phyloP scores from a whole-genome alignment of 2,797 vertebrate genomes.

The Notolabrus celidotus region DNA sequence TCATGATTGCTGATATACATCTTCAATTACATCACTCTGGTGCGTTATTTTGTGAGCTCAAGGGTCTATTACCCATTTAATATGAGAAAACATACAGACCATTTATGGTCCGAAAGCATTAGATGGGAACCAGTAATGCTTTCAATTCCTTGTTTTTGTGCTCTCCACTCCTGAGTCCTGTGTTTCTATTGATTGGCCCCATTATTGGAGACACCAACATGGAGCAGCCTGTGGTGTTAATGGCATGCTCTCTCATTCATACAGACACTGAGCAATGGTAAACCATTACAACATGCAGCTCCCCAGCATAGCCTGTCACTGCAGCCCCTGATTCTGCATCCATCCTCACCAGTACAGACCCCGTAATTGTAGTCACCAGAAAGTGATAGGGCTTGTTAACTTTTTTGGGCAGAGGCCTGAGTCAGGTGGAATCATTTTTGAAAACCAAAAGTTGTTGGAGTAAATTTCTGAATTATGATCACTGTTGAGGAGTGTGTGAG shows the following conservation, averaged over 20 bases:
- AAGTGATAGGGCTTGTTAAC: constrained; percentile 59
- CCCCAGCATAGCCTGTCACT: constrained; percentile 56
- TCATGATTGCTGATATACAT: constrained; percentile 26
- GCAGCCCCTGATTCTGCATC: constrained; percentile 45
- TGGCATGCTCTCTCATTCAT: constrained; percentile 67
- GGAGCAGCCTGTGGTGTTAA: constrained; percentile 70
- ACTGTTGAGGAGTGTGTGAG: not conserved
- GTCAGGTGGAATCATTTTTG: constrained; percentile 43
- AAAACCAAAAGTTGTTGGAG: constrained; percentile 18
- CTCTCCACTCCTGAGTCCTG: constrained; percentile 33
- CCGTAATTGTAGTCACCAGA: constrained; percentile 52
- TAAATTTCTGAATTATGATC: not conserved
- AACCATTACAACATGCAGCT: constrained; percentile 69
- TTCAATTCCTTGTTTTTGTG: constrained; percentile 60
- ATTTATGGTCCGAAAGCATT: constrained; percentile 19
- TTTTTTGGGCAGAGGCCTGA: constrained; percentile 20
- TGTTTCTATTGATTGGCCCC: constrained; percentile 66
- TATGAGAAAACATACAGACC: constrained; percentile 24
- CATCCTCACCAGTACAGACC: constrained; percentile 49
- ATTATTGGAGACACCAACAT: constrained; percentile 68
- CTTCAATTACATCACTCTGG: constrained; percentile 25
- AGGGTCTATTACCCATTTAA: constrained; percentile 34
- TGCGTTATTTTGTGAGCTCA: not conserved
- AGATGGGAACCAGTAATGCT: constrained; percentile 54
- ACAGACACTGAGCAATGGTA: constrained; percentile 67